phyloP scores from a whole-genome alignment of 92 coral and sea anemone genomes.

The Muricea muricata region DNA sequence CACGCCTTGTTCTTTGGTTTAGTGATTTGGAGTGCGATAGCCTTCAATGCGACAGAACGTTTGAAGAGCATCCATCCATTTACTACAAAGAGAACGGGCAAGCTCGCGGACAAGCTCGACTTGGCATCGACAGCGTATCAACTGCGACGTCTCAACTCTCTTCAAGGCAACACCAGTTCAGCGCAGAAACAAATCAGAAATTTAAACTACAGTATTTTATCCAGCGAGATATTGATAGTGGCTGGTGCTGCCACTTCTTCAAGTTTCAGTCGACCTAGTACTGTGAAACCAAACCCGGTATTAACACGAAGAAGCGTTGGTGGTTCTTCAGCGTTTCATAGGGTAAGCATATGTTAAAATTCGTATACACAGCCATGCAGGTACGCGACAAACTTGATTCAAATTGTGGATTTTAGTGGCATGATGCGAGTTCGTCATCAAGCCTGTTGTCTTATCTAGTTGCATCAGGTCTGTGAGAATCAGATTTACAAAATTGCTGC shows the following conservation, averaged over 20 bases:
- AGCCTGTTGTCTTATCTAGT: no score
- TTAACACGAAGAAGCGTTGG: neutral
- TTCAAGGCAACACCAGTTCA: neutral
- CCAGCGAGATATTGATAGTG: neutral
- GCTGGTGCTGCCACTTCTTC: neutral
- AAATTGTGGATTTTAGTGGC: no score
- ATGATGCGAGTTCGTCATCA: no score
- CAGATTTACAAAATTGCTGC: no score
- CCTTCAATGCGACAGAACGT: neutral
- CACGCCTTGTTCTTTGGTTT: neutral
- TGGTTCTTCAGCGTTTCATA: neutral
- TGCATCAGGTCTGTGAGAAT: no score
- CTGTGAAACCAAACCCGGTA: neutral
- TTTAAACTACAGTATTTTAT: neutral
- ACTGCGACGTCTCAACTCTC: neutral
- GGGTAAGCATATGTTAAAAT: neutral
- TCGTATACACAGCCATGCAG: neutral
- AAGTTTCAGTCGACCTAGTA: neutral
- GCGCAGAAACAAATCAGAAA: neutral
- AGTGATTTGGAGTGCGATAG: neutral
- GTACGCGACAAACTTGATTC: no score
- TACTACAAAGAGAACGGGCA: neutral
- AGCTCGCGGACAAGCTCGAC: neutral
- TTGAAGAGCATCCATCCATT: neutral
- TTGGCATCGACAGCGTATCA: neutral